Evolutionary conservation across 37 sponge, comb jelly and placozoan genomes (phyloP).

Genomic region (Axinella damicornis): DNA sequence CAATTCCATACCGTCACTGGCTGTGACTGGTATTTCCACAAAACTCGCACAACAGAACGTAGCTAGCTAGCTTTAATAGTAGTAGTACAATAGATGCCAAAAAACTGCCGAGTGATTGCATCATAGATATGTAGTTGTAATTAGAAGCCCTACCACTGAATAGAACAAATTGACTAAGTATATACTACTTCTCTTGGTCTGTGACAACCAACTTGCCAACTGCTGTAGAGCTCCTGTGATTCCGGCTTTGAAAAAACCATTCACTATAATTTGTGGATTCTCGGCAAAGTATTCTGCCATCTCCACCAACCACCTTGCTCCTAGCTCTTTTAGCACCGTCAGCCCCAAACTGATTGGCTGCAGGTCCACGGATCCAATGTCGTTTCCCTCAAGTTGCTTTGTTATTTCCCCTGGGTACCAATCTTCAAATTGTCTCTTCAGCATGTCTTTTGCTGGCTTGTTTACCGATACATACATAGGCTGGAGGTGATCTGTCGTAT

Average conservation of each 20-base stretch:
- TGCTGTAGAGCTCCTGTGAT: constrained; percentile 22
- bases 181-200: no score
- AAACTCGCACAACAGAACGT: no score
- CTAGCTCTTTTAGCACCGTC: constrained; percentile 7
- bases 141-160: no score
- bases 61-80: no score
- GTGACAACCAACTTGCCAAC: no score
- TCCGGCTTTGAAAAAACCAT: constrained; percentile 18
- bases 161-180: no score
- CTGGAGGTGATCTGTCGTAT: constrained; percentile 57
- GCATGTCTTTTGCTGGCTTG: constrained; percentile 60
- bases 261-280: constrained; percentile 18
- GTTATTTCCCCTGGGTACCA: constrained; percentile 59
- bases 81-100: no score
- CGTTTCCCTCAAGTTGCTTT: constrained; percentile 43
- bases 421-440: constrained; percentile 36
- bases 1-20: no score
- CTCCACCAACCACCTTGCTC: constrained; percentile 31
- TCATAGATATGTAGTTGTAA: no score
- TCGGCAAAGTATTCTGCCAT: constrained; percentile 13
- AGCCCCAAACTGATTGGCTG: constrained; percentile 19
- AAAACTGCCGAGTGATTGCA: no score
- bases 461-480: constrained; percentile 70
- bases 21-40: no score
- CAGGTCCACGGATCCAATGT: constrained; percentile 27